These are phyloP conservation scores for Troides aeacus DNA, from an alignment of 2,888 invertebrate genomes.

Conservation along the genomic window DNA sequence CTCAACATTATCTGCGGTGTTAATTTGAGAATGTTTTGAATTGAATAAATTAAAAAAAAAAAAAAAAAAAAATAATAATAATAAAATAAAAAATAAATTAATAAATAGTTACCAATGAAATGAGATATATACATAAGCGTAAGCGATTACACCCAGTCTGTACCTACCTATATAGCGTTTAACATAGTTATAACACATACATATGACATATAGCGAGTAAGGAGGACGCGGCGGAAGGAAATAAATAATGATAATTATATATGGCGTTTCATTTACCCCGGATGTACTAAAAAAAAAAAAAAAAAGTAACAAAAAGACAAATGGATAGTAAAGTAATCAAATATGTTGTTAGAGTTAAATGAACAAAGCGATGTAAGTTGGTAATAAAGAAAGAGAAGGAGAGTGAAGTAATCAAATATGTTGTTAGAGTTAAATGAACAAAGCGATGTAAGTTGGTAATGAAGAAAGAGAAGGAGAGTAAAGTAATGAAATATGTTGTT, in stretches of 20 bases:
- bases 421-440: too few relatives aligned
- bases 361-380: too few relatives aligned
- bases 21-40: conserved; percentile 22
- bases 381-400: too few relatives aligned
- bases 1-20: neutral
- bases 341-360: too few relatives aligned
- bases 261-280: conserved; percentile 53
- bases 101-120: conserved; percentile 33
- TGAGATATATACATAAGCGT: conserved; percentile 43
- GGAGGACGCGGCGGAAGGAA: conserved; percentile 61
- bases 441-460: too few relatives aligned
- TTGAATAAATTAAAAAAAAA: neutral
- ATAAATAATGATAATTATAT: conserved; percentile 42
- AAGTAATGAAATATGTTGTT: too few relatives aligned
- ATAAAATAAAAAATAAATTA: too few relatives aligned
- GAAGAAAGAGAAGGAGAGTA: too few relatives aligned
- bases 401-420: too few relatives aligned
- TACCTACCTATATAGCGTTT: conserved; percentile 60
- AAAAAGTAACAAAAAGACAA: too few relatives aligned
- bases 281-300: too few relatives aligned
- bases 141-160: conserved; percentile 54
- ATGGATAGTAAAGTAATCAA: too few relatives aligned
- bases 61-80: neutral
- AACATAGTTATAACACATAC: conserved; percentile 53
- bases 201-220: conserved; percentile 59